These are phyloP conservation scores for Heloderma charlesbogerti DNA, from an alignment of 2,113 vertebrate genomes.

Conservation along the genomic window DNA sequence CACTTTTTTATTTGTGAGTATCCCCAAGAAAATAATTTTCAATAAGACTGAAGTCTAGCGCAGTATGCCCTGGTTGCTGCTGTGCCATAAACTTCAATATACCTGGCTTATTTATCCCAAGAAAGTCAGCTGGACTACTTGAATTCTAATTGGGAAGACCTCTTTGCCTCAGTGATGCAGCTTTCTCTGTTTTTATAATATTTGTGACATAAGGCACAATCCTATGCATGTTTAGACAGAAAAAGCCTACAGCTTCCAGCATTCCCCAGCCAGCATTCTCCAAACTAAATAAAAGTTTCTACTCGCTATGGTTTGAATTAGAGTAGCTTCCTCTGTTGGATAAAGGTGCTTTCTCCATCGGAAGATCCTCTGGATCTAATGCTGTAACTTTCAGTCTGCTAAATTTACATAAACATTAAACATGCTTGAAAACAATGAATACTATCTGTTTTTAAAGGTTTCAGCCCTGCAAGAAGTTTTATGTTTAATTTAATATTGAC, in stretches of 20 bases:
- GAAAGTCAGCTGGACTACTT: not conserved
- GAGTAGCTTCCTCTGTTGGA: no score
- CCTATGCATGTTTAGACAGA: no score
- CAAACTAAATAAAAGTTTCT: not conserved
- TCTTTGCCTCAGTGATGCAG: not conserved
- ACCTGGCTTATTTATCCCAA: not conserved
- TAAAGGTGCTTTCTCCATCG: not conserved
- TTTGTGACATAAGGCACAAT: no score
- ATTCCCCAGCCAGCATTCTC: not conserved
- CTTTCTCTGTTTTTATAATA: not conserved
- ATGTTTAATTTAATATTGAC: not conserved
- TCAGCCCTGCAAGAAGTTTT: not conserved
- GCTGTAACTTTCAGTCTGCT: not conserved
- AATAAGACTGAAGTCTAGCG: not conserved
- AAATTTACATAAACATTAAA: not conserved
- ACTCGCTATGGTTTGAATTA: rapidly evolving
- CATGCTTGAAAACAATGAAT: constrained; percentile 23
- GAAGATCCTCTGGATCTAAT: not conserved
- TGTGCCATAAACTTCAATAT: not conserved
- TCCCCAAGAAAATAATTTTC: not conserved
- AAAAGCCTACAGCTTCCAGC: no score
- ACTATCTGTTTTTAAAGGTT: not conserved
- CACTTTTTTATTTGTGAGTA: not conserved
- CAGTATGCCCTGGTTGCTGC: not conserved
- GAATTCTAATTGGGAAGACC: not conserved